A percentile compares a stretch with the other conserved stretches of the same genome.
Conservation (phyloP, 2,113 vertebrate species). For the Percina caprodes region DNA sequence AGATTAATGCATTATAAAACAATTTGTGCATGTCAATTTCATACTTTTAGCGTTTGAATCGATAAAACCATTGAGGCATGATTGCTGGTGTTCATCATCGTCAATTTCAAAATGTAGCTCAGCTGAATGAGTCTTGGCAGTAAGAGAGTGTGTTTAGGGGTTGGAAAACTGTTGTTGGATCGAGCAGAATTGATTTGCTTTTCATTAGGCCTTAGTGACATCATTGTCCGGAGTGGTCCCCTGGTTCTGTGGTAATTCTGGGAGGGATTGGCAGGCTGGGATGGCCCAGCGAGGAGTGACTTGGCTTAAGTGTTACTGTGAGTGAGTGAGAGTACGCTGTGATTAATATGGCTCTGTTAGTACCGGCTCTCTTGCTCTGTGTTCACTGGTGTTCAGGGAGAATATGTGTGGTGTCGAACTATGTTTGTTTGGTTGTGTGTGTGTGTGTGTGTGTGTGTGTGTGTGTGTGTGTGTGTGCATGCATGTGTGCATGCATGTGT, state of each 20-base stretch:
- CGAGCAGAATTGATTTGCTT: constrained; percentile 64
- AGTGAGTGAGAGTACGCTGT: constrained; percentile 59
- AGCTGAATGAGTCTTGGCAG: constrained; percentile 57
- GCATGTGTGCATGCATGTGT: constrained; percentile 23
- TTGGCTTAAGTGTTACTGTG: constrained; percentile 68
- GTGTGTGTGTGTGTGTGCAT: constrained; percentile 9
- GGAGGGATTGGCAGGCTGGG: constrained; percentile 43
- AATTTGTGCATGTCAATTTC: constrained; percentile 6
- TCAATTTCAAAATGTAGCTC: constrained; percentile 44
- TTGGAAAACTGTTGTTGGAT: constrained; percentile 47
- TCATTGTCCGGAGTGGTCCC: constrained; percentile 64
- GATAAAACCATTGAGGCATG: constrained; percentile 32
- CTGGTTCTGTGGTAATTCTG: constrained; percentile 35
- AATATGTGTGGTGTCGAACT: constrained; percentile 54
- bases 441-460: constrained; percentile 36
- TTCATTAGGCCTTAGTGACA: constrained; percentile 57
- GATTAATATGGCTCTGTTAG: constrained; percentile 74
- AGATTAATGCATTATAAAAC: constrained; percentile 22
- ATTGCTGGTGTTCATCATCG: constrained; percentile 39
- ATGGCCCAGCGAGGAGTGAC: constrained; percentile 62
- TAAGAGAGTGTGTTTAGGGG: constrained; percentile 46
- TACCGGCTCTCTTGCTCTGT: constrained; percentile 56
- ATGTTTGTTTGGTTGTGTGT: constrained; percentile 53
- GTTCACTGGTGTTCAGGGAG: constrained; percentile 53
- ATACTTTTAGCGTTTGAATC: constrained; percentile 25